Conservation (phyloP, 2,113 vertebrate genomes). For the Tragelaphus imberbis region DNA sequence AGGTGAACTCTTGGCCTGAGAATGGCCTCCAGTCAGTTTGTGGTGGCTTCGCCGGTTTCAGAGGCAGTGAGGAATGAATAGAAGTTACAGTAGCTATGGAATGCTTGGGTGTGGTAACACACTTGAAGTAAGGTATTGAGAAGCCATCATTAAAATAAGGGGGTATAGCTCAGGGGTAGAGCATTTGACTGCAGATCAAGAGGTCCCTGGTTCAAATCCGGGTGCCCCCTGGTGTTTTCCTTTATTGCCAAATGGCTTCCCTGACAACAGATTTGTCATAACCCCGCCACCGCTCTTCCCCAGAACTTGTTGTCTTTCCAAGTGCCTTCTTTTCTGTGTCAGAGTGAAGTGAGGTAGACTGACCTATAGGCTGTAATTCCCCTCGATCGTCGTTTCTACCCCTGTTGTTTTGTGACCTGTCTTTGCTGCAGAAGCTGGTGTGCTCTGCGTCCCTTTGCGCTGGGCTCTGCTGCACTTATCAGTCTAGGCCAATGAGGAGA, state of each 20-base stretch:
- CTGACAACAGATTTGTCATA: neutral
- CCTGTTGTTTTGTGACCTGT: neutral
- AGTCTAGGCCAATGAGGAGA: neutral
- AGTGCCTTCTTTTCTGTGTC: neutral
- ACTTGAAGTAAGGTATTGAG: neutral
- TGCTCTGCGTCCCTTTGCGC: neutral
- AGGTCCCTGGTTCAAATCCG: neutral
- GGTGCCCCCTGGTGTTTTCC: neutral
- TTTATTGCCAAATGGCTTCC: neutral
- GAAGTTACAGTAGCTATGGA: neutral
- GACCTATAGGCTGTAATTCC: neutral
- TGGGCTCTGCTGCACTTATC: neutral
- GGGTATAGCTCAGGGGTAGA: neutral
- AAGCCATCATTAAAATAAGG: fast-evolving
- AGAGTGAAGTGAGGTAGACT: neutral
- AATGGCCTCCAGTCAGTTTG: neutral
- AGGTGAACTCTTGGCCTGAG: neutral
- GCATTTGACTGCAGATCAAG: constrained; percentile 42
- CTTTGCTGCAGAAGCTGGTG: neutral
- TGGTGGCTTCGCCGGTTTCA: no score
- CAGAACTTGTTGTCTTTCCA: neutral
- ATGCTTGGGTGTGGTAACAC: neutral
- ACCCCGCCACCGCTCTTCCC: no score
- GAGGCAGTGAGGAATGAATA: neutral
- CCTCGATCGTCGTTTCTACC: fast-evolving